Conservation (phyloP, 1,140 invertebrate species). For the Papilio aristodemus region DNA sequence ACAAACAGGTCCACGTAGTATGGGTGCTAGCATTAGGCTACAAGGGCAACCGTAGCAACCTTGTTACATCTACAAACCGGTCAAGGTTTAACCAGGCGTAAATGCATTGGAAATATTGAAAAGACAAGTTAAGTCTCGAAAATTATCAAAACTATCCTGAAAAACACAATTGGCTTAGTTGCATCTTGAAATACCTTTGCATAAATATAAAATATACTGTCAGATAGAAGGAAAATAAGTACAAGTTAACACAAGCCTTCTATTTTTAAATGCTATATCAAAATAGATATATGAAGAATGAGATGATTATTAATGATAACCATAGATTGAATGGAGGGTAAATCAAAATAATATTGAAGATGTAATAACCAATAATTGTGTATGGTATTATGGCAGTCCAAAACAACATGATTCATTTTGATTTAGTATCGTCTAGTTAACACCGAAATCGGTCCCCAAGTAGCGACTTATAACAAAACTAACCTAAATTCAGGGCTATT, state of each 20-base stretch:
- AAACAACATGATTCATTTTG: conserved; percentile 52
- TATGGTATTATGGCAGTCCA: conserved; percentile 17
- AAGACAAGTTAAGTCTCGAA: background rate
- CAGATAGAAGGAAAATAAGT: too few species aligned
- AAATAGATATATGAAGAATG: too few species aligned
- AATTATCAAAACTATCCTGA: conserved; percentile 15
- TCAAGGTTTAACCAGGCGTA: background rate
- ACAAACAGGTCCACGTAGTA: background rate
- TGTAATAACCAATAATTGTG: conserved; percentile 23
- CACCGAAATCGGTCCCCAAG: conserved; percentile 63
- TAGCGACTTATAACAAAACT: conserved; percentile 62
- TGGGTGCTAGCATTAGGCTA: background rate
- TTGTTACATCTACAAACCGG: background rate
- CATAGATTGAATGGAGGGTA: background rate
- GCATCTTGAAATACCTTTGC: too few species aligned
- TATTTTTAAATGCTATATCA: background rate
- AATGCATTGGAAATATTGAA: background rate
- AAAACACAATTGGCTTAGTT: conserved; percentile 34
- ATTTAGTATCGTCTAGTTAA: conserved; percentile 63
- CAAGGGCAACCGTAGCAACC: background rate
- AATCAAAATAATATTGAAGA: background rate
- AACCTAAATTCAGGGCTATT: conserved; percentile 70
- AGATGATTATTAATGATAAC: too few species aligned
- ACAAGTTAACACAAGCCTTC: background rate
- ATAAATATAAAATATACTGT: too few species aligned